Evolutionary conservation across 2,113 vertebrate species (phyloP), one percentile per base, ranked within the genome.

Genomic region (Rhea americana): DNA sequence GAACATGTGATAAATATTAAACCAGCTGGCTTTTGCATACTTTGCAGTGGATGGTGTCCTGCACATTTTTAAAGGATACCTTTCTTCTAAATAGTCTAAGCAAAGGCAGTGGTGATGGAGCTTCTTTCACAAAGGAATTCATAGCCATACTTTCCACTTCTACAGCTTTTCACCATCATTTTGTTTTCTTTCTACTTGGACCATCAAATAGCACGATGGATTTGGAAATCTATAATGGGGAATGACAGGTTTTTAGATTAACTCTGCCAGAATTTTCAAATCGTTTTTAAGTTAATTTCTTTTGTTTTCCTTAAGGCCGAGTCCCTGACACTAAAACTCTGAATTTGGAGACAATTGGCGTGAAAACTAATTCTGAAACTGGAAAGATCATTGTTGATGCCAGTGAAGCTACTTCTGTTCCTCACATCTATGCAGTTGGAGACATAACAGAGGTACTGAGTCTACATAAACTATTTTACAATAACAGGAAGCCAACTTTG

Each of bases 361-460:
- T 99, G 73, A 93, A 96, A 79, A 97, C 97, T 62, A 97, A 98
- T 94, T 91, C 97, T 43, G 91, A 98, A 79, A 98, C 97, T 13
- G 98, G 98, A 68, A 99, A 99, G 94, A 98, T 99, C 74, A 73
- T 99, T 41, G 98, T 99, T 19, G 97, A 98, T 30, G 95, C 97
- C 21, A 94, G 73, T 32, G 99, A 99, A 91, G 96, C 98, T 59
- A 99, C 99, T 58, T 99, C 99, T 0, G 96, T 99, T 90, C 98
- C 98, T 81, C 98, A 98, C 94, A 97, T 99, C 93, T 99, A 98
- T 32, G 99, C 99, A 82, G 94, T 99, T 6, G 99, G 99, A 73
- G 99, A 99, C 82, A 98, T 99, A 59, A 93, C 98, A 2, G 98
- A 99, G 98, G 99, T 99, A 96, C 83, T 41, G 82, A 65, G 80